A percentile compares a stretch with the other conserved stretches of the same genome.
phyloP scores from a whole-genome alignment of 1,140 invertebrate species.

The Harlomillsia oculata region DNA sequence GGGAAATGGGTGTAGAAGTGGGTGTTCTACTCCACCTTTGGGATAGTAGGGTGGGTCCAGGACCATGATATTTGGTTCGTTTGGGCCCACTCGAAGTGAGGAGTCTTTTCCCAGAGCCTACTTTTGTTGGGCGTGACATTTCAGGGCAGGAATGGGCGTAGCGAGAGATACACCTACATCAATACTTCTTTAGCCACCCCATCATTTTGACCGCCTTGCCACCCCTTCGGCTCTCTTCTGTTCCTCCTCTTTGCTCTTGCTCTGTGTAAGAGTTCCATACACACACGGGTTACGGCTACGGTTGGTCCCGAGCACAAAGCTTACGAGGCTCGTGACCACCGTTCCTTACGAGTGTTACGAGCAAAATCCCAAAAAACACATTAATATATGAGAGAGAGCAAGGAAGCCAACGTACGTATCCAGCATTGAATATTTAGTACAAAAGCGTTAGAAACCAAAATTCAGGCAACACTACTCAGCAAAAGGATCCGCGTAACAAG shows the following conservation, averaged over 20 bases:
- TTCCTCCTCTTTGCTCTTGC: neutral
- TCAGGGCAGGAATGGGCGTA: constrained; percentile 24
- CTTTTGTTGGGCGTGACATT: constrained; percentile 34
- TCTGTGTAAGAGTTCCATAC: neutral
- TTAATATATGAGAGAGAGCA: no score
- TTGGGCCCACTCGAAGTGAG: constrained; percentile 31
- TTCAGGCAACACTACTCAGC: no score
- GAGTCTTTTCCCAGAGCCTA: constrained; percentile 26
- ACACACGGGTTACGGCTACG: neutral
- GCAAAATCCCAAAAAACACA: no score
- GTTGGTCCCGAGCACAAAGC: no score
- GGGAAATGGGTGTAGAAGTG: constrained; percentile 34
- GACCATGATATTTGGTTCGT: constrained; percentile 28
- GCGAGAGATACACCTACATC: constrained; percentile 28
- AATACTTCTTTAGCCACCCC: constrained; percentile 31
- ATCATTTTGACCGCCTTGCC: constrained; percentile 31
- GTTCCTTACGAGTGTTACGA: no score
- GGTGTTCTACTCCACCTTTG: constrained; percentile 33
- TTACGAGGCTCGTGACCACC: no score
- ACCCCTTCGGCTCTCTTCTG: constrained; percentile 15
- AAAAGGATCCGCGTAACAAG: no score
- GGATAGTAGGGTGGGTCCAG: constrained; percentile 34
- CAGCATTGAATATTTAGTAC: no score
- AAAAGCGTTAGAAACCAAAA: no score
- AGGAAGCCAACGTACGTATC: no score